phyloP scores from a whole-genome alignment of 2,797 vertebrate species.

The Lagocephalus sceleratus region DNA sequence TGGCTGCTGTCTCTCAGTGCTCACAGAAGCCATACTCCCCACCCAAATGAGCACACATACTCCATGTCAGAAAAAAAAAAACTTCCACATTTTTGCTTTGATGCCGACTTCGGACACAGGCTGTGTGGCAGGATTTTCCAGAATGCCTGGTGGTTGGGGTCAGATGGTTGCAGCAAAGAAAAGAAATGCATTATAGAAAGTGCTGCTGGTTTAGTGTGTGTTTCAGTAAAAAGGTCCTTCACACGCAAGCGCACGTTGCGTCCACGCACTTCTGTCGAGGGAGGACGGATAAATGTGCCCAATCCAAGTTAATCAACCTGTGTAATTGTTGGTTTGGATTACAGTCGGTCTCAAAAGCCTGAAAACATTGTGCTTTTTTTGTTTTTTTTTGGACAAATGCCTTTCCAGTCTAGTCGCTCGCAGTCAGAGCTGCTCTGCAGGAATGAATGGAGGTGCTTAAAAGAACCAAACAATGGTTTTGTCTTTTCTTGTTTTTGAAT shows the following conservation, averaged over 20 bases:
- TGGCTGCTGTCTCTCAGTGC: conserved; percentile 51
- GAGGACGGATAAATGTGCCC: conserved; percentile 7
- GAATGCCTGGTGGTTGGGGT: conserved; percentile 43
- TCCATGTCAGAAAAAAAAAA: conserved; percentile 30
- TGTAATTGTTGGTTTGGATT: conserved; percentile 12
- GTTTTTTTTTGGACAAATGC: conserved; percentile 42
- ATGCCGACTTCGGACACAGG: conserved; percentile 42
- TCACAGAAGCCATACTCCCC: conserved; percentile 59
- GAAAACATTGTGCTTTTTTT: conserved; percentile 31
- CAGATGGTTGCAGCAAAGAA: conserved; percentile 30
- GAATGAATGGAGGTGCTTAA: conserved; percentile 9
- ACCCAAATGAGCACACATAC: conserved; percentile 39
- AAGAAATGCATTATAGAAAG: conserved; percentile 16
- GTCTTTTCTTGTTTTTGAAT: not conserved
- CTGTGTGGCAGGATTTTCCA: conserved; percentile 29
- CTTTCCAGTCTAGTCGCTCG: conserved; percentile 35
- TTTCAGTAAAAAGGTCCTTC: conserved; percentile 19
- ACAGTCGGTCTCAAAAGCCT: conserved; percentile 14
- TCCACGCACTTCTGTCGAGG: conserved; percentile 1
- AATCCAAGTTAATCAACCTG: conserved; percentile 26
- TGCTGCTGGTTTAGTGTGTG: not conserved
- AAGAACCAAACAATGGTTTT: not conserved
- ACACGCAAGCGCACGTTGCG: conserved; percentile 13
- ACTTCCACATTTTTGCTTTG: conserved; percentile 47
- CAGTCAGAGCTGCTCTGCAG: conserved; percentile 29